Percentiles rank a stretch among this genome's conserved stretches.
Conservation (phyloP, 2,797 vertebrate species). For the Trichosurus vulpecula region DNA sequence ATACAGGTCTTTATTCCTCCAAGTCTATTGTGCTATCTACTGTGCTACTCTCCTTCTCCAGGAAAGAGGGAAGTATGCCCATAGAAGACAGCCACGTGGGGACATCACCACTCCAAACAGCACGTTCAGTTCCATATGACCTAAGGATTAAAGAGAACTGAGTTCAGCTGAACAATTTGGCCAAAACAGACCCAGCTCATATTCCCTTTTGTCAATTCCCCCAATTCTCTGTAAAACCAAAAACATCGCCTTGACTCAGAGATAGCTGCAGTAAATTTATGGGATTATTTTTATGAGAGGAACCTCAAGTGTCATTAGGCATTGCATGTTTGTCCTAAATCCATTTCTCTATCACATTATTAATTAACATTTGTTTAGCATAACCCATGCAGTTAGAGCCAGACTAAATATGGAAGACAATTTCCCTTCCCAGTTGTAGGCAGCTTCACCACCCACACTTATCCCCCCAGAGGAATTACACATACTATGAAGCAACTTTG, state of each 20-base stretch:
- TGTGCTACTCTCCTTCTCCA: neutral
- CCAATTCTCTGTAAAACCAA: neutral
- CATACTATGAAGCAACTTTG: conserved; percentile 60
- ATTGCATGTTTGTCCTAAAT: conserved; percentile 70
- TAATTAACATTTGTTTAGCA: conserved; percentile 73
- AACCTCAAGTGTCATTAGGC: conserved; percentile 62
- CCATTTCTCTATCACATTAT: conserved; percentile 74
- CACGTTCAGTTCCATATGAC: neutral
- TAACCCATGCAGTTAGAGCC: conserved; percentile 50
- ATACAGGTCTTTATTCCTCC: neutral
- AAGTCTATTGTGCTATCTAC: neutral
- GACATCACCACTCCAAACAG: neutral
- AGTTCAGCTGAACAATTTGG: neutral
- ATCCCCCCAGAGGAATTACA: conserved; percentile 41
- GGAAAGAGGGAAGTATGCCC: neutral
- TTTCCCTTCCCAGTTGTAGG: conserved; percentile 15
- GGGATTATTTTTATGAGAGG: conserved; percentile 66
- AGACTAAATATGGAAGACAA: conserved; percentile 52
- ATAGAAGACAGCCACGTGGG: neutral
- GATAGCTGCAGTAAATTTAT: conserved; percentile 55
- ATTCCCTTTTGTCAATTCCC: conserved; percentile 31
- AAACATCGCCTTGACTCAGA: conserved; percentile 61
- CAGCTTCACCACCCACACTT: conserved; percentile 19
- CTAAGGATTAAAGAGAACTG: neutral
- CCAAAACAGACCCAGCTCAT: conserved; percentile 10